Evolutionary conservation across 2,888 invertebrate species (phyloP).

Genomic region (Drosophila greeni): DNA sequence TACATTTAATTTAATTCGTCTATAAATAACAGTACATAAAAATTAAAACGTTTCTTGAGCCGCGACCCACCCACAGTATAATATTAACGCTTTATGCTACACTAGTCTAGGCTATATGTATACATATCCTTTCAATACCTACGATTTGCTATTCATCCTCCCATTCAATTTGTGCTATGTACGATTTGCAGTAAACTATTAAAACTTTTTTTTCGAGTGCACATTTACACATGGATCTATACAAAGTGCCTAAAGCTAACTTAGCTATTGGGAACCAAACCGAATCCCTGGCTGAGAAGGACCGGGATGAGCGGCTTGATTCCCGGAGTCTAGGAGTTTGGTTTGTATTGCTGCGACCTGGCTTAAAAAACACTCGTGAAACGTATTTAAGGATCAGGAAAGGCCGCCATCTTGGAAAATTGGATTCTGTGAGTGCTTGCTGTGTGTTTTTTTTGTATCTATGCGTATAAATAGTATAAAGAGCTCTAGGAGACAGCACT

Average conservation of each 20-base stretch:
- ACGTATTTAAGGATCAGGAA: constrained; percentile 37
- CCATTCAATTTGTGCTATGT: constrained; percentile 65
- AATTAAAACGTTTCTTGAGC: constrained; percentile 69
- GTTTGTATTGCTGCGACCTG: constrained; percentile 61
- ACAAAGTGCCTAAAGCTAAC: constrained; percentile 64
- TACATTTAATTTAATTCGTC: constrained; percentile 38
- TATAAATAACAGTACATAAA: constrained; percentile 64
- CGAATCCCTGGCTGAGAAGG: constrained; percentile 15
- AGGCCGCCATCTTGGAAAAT: constrained; percentile 54
- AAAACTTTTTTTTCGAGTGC: constrained; percentile 61
- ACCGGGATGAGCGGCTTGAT: constrained; percentile 40
- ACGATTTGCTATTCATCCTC: constrained; percentile 63
- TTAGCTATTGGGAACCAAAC: constrained; percentile 53
- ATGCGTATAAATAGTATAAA: constrained; percentile 19
- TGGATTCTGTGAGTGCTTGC: constrained; percentile 10
- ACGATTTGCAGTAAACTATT: constrained; percentile 66
- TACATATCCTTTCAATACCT: constrained; percentile 53
- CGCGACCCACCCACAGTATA: constrained; percentile 37
- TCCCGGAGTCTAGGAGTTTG: constrained; percentile 63
- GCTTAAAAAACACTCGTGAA: constrained; percentile 32
- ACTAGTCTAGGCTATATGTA: constrained; percentile 57
- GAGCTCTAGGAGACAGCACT: constrained; percentile 66
- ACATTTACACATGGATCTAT: constrained; percentile 49
- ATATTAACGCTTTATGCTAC: constrained; percentile 59
- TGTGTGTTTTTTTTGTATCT: constrained; percentile 16